Percentiles rank a stretch among this genome's conserved stretches.
These are phyloP conservation scores for Clarias pachynema DNA, from an alignment of 2,797 vertebrate species.

Conservation along the genomic window DNA sequence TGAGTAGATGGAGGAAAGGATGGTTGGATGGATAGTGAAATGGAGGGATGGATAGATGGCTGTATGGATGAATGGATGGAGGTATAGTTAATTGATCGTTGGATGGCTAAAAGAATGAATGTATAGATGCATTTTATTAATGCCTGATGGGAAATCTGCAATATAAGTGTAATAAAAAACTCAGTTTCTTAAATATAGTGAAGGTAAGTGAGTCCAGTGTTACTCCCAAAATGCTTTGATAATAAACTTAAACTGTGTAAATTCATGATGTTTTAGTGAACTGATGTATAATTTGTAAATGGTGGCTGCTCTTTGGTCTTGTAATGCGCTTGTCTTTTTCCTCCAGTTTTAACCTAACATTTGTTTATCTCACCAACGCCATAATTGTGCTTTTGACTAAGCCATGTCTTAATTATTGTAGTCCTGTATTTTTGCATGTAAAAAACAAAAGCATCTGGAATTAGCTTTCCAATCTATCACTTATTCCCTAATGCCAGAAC, in stretches of 20 bases:
- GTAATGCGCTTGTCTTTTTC: background rate
- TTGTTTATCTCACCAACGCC: slow-evolving; percentile 16
- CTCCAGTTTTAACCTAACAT: slow-evolving; percentile 3
- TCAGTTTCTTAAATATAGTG: background rate
- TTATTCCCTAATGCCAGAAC: slow-evolving; percentile 47
- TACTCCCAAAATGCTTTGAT: background rate
- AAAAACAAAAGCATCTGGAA: slow-evolving; percentile 41
- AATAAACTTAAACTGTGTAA: background rate
- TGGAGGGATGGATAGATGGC: background rate
- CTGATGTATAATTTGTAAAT: background rate
- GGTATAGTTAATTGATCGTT: too few relatives aligned
- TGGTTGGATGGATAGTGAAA: background rate
- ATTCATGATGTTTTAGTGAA: background rate
- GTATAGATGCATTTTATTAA: background rate
- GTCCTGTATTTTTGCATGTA: slow-evolving; percentile 44
- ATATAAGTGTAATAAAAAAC: background rate
- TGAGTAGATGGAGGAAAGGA: background rate
- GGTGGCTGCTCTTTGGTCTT: background rate
- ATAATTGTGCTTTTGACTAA: slow-evolving; percentile 31
- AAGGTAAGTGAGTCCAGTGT: background rate
- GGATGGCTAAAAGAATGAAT: background rate
- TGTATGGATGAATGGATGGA: background rate
- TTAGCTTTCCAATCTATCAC: slow-evolving; percentile 40
- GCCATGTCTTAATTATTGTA: slow-evolving; percentile 41
- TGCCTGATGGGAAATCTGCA: background rate